Evolutionary conservation across 23 tunicate genomes (phyloP).

Genomic region (Halocynthia aurantium): DNA sequence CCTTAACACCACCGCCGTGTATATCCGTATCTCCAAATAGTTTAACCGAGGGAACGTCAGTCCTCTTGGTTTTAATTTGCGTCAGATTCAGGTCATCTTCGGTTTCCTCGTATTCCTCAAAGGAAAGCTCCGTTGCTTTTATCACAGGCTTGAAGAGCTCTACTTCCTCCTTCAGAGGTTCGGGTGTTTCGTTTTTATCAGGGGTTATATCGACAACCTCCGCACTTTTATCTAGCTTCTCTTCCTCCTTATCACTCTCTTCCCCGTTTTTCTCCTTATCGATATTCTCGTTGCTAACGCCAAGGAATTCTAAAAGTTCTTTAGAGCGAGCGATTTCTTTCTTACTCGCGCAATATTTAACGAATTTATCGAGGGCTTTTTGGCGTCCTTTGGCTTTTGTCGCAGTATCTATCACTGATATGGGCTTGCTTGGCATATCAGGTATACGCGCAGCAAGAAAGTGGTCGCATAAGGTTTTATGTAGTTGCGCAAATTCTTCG

Average conservation of each 20-base stretch:
- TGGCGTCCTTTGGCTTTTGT: conserved; percentile 24
- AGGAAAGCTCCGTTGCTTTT: neutral
- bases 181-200: neutral
- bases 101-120: conserved; percentile 9
- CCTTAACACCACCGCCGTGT: neutral
- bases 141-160: neutral
- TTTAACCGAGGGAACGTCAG: neutral
- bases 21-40: neutral
- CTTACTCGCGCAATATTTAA: conserved; percentile 50
- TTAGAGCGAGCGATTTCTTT: conserved; percentile 48
- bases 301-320: conserved; percentile 36
- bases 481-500: conserved; percentile 31
- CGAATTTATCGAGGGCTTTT: conserved; percentile 28
- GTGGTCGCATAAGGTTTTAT: conserved; percentile 38
- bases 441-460: conserved; percentile 62
- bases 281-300: neutral
- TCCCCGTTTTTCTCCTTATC: neutral
- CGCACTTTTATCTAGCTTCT: neutral
- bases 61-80: neutral
- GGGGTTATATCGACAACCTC: neutral
- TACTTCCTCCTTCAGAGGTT: neutral
- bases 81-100: neutral
- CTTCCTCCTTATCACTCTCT: neutral
- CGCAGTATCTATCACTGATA: conserved; percentile 7
- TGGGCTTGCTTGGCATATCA: conserved; percentile 22